Evolutionary conservation across 2,797 vertebrate genomes (phyloP).

Genomic region (Kryptolebias ocellatus): DNA sequence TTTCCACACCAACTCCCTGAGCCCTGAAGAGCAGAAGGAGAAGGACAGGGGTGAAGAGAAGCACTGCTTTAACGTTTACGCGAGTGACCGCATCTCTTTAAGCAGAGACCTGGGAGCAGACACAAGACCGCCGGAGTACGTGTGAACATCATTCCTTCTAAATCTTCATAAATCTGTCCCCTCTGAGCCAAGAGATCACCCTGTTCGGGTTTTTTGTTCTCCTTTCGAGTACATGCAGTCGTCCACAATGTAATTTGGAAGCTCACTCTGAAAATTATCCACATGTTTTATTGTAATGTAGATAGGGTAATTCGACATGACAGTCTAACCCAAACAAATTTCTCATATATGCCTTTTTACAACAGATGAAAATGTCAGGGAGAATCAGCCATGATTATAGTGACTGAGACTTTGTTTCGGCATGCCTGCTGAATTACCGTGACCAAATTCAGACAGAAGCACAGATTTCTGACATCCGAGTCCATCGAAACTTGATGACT

Average conservation of each 20-base stretch:
- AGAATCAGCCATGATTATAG: slow-evolving; percentile 68
- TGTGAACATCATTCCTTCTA: slow-evolving; percentile 55
- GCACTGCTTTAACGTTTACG: slow-evolving; percentile 97
- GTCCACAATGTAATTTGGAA: too few relatives aligned
- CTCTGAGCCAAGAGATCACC: background rate
- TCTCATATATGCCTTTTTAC: slow-evolving; percentile 52
- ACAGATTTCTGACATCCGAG: slow-evolving; percentile 50
- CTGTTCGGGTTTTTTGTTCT: background rate
- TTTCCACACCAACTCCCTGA: slow-evolving; percentile 86
- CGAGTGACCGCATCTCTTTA: slow-evolving; percentile 96
- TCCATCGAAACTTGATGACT: slow-evolving; percentile 34
- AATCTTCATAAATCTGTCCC: background rate
- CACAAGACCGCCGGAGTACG: slow-evolving; percentile 98
- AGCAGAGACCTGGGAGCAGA: slow-evolving; percentile 96
- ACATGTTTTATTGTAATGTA: slow-evolving; percentile 26
- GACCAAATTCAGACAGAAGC: slow-evolving; percentile 59
- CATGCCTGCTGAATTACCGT: slow-evolving; percentile 60
- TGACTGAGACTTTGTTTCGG: slow-evolving; percentile 65
- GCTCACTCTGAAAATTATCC: slow-evolving; percentile 22
- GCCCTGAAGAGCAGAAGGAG: slow-evolving; percentile 88
- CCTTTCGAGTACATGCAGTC: background rate
- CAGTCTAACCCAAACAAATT: slow-evolving; percentile 42
- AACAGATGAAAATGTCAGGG: slow-evolving; percentile 49
- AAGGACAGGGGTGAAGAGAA: slow-evolving; percentile 92
- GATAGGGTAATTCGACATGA: slow-evolving; percentile 26